A percentile compares a stretch with the other conserved stretches of the same genome.
Conservation (phyloP, 2,113 vertebrate species). For the Channa maculata region DNA sequence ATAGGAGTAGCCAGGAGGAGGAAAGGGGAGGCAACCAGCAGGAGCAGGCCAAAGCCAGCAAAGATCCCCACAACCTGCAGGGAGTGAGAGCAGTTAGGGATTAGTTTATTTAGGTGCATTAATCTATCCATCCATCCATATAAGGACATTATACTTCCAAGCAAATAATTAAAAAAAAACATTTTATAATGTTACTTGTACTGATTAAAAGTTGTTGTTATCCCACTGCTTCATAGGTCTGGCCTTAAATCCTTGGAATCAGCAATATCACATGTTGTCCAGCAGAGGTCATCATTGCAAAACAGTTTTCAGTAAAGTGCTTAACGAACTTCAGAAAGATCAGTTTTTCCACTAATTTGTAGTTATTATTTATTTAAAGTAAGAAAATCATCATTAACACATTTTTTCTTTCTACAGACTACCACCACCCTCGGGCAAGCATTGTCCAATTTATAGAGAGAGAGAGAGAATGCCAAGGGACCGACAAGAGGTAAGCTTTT, state of each 20-base stretch:
- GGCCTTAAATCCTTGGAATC: background rate
- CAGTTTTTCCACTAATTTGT: background rate
- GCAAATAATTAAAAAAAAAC: too few species aligned
- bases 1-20: conserved; percentile 96
- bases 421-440: too few species aligned
- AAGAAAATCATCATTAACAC: background rate
- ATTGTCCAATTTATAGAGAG: background rate
- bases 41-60: conserved; percentile 95
- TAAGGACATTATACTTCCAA: too few species aligned
- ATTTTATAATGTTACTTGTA: background rate
- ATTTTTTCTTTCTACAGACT: background rate
- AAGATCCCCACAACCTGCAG: conserved; percentile 97
- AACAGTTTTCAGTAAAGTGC: background rate
- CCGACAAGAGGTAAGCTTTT: too few species aligned
- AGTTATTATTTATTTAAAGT: background rate
- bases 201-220: background rate
- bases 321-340: background rate
- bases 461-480: background rate
- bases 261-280: conserved; percentile 1
- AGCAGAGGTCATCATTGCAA: conserved; percentile 30
- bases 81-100: background rate
- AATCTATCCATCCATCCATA: too few species aligned
- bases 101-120: background rate
- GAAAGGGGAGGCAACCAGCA: conserved; percentile 96
- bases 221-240: background rate